Evolutionary conservation across 2,888 invertebrate genomes (phyloP), one percentile per base, ranked within the genome.

Genomic region (Apodemia zela): DNA sequence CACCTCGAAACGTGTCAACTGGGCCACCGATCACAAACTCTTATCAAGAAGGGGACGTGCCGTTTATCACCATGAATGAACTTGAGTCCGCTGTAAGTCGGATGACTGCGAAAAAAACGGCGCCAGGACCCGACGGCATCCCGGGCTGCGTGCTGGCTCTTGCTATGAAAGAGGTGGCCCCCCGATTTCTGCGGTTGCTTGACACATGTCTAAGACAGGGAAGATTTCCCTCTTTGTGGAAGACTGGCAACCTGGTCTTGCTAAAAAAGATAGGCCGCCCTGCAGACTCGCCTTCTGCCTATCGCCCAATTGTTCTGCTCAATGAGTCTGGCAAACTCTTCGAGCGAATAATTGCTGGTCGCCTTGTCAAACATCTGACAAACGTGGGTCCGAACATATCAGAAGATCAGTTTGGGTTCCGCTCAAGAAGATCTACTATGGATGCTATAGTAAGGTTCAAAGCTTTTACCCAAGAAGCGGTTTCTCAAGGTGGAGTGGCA

Each of bases 121-220:
- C 11, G 64, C 67, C 11, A 51, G 65, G 58, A 54, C 65, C 42
- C 10, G 54, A 64, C 35, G 64, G 58, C 4, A 10, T 61, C 21
- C 62, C 59, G 5, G 58, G 62, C 2, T 29, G 45, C 10, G 59
- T 25, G 17, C 25, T 58, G 33, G 60, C 17, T 17, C 25, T 63
- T 3, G 54, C 63, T 0, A 17, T 59, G 51, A 25, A 35, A 3
- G 38, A 49, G n/a, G 42, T 63, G 29, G 60, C n/a, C n/a, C 54
- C 45, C 35, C 47, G 18, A 13, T n/a, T 63, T 21, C 4, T 57
- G 8, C n/a, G 11, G 7, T n/a, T 63, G n/a, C 29, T 59, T 4
- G 25, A n/a, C 5, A 25, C 18, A n/a, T 63, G 63, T 18, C 25
- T 63, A 11, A 13, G 21, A 7, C 59, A 58, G 21, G 33, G 59